Conservation (phyloP, 1,140 invertebrate species). For the Coelopa frigida region DNA sequence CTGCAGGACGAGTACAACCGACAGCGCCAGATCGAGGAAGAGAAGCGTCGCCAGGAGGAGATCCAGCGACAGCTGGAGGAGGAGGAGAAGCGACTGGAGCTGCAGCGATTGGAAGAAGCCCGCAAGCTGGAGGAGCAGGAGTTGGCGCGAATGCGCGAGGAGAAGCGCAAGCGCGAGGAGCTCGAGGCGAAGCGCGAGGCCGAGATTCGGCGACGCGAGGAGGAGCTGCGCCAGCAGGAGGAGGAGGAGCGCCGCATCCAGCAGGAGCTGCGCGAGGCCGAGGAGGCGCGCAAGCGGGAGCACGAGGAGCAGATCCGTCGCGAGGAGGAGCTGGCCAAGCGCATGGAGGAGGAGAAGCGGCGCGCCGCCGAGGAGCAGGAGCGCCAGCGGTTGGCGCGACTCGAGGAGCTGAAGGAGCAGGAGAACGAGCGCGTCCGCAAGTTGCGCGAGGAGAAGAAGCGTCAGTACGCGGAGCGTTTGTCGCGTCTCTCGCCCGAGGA, state of each 20-base stretch:
- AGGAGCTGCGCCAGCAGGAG: conserved; percentile 19
- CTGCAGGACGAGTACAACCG: conserved; percentile 24
- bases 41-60: conserved; percentile 27
- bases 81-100: conserved; percentile 28
- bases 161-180: conserved; percentile 25
- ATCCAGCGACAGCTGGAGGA: conserved; percentile 27
- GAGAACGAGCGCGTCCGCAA: conserved; percentile 21
- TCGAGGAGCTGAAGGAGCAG: conserved; percentile 22
- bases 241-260: conserved; percentile 29
- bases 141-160: conserved; percentile 27
- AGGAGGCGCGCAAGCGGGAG: conserved; percentile 19
- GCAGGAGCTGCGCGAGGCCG: conserved; percentile 25
- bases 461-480: conserved; percentile 24
- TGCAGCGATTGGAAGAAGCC: conserved; percentile 27
- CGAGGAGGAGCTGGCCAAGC: conserved; percentile 18
- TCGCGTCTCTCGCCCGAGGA: conserved; percentile 27
- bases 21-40: conserved; percentile 24
- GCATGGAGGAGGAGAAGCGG: conserved; percentile 21
- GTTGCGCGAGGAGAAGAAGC: conserved; percentile 21
- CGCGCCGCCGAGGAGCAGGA: conserved; percentile 20
- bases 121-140: conserved; percentile 28
- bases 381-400: conserved; percentile 17
- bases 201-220: conserved; percentile 26
- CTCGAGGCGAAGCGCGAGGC: conserved; percentile 22
- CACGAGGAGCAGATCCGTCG: conserved; percentile 21